Evolutionary conservation across 2,888 invertebrate genomes (phyloP).

Genomic region (Apodemia mormo): DNA sequence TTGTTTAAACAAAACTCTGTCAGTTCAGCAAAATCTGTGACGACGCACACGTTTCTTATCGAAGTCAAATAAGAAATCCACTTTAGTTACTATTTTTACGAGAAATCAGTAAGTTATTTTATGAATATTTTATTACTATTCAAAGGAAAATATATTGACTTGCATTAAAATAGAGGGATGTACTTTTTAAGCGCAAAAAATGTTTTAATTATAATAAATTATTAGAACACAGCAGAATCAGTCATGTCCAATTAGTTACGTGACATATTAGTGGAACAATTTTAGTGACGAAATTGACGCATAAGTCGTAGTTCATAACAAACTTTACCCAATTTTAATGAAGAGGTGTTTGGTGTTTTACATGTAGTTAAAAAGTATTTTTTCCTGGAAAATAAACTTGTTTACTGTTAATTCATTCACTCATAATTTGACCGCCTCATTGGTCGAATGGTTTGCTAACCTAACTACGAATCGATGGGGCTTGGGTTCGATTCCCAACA

Average conservation of each 20-base stretch:
- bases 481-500: too few relatives aligned
- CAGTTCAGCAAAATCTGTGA: neutral
- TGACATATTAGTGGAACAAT: neutral
- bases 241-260: neutral
- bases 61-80: slow-evolving; percentile 3
- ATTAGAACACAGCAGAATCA: neutral
- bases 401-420: too few relatives aligned
- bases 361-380: neutral
- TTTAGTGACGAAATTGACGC: neutral
- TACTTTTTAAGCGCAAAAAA: neutral
- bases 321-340: neutral
- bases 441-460: too few relatives aligned
- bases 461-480: too few relatives aligned
- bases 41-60: neutral
- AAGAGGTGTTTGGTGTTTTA: neutral
- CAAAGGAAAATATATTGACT: neutral
- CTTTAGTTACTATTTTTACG: neutral
- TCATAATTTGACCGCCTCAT: too few relatives aligned
- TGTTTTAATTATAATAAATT: neutral
- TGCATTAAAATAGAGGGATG: neutral
- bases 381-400: too few relatives aligned
- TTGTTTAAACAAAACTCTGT: neutral
- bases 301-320: neutral
- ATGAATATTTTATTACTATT: neutral
- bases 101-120: neutral